These are phyloP conservation scores for Apamea monoglypha DNA, from an alignment of 2,888 invertebrate genomes.

Conservation along the genomic window DNA sequence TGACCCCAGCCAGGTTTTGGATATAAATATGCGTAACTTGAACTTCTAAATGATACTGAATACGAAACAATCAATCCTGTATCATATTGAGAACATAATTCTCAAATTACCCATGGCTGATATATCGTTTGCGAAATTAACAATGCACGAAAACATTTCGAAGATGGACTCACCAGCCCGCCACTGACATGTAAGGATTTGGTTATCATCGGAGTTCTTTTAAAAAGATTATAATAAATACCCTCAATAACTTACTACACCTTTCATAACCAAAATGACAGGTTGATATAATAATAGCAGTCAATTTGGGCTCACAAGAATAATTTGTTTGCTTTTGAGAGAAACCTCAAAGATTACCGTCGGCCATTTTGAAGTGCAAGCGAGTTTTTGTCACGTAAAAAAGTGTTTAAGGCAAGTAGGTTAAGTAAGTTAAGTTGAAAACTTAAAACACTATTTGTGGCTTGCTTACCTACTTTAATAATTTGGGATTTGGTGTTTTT, in stretches of 20 bases:
- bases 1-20: background rate
- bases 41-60: background rate
- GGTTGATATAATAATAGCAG: constrained; percentile 70
- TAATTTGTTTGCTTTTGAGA: constrained; percentile 74
- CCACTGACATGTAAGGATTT: constrained; percentile 33
- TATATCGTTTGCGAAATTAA: constrained; percentile 27
- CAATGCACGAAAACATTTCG: constrained; percentile 16
- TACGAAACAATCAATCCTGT: background rate
- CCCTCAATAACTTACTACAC: constrained; percentile 67
- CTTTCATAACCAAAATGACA: constrained; percentile 79
- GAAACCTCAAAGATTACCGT: constrained; percentile 48
- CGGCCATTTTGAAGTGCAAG: constrained; percentile 46
- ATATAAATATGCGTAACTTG: background rate
- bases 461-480: constrained; percentile 42
- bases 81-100: background rate
- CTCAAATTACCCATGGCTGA: background rate
- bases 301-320: constrained; percentile 70
- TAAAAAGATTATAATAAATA: constrained; percentile 59
- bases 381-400: constrained; percentile 58
- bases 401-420: constrained; percentile 64
- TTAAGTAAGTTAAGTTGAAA: constrained; percentile 51
- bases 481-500: constrained; percentile 44
- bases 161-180: background rate
- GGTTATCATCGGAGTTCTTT: constrained; percentile 32
- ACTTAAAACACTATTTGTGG: constrained; percentile 52